Percentiles rank a stretch among this genome's conserved stretches.
Evolutionary conservation across 2,888 invertebrate species (phyloP).

Genomic region (Leptothorax acervorum): DNA sequence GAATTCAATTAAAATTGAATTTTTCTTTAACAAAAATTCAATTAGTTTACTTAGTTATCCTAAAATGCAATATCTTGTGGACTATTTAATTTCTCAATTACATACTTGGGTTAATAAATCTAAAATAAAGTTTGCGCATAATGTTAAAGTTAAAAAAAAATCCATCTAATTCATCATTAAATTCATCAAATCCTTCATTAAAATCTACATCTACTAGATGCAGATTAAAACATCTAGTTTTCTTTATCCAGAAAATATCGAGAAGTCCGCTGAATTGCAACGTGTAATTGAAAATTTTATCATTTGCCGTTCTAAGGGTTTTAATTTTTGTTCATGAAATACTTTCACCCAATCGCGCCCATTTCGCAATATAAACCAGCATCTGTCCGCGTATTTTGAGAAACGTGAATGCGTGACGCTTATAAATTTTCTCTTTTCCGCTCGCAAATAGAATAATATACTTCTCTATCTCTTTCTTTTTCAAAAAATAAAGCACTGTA

Average conservation of each 20-base stretch:
- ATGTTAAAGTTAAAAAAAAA: not conserved
- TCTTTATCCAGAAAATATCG: not conserved
- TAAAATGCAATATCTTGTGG: not conserved
- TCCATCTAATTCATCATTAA: not conserved
- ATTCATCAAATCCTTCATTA: not conserved
- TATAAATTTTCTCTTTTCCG: conserved; percentile 66
- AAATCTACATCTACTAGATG: not conserved
- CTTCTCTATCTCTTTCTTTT: conserved; percentile 62
- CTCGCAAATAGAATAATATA: conserved; percentile 69
- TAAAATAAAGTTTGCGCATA: not conserved
- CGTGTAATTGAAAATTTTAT: conserved; percentile 14
- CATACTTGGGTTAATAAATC: not conserved
- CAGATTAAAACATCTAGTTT: not conserved
- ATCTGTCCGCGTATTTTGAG: conserved; percentile 59
- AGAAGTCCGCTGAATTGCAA: not conserved
- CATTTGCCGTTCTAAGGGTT: conserved; percentile 25
- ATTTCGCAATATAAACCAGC: conserved; percentile 10
- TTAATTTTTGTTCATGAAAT: conserved; percentile 4
- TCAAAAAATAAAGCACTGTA: conserved; percentile 83
- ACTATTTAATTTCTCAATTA: not conserved
- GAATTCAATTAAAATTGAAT: not conserved
- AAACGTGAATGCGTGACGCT: conserved; percentile 68
- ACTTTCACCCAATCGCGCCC: conserved; percentile 30
- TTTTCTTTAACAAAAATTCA: not conserved
- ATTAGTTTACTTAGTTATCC: not conserved